phyloP scores from a whole-genome alignment of 2,797 vertebrate species.

The Molothrus aeneus region DNA sequence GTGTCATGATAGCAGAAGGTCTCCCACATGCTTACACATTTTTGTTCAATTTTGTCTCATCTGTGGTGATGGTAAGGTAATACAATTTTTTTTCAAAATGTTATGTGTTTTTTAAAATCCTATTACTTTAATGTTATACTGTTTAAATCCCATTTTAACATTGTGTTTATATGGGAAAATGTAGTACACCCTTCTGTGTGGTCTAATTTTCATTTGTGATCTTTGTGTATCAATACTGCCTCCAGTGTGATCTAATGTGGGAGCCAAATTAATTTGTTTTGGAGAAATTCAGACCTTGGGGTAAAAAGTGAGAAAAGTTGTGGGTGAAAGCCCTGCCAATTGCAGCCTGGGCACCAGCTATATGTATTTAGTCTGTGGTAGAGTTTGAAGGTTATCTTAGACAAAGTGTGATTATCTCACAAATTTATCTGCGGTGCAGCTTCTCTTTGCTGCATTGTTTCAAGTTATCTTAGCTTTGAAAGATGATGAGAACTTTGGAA shows the following conservation, averaged over 20 bases:
- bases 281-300: not conserved
- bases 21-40: not conserved
- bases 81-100: not conserved
- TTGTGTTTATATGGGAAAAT: not conserved
- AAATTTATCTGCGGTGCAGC: not conserved
- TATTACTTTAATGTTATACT: not conserved
- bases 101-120: not conserved
- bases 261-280: constrained; percentile 11
- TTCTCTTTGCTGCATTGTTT: constrained; percentile 24
- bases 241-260: not conserved
- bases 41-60: not conserved
- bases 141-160: not conserved
- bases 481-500: not conserved
- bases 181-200: not conserved
- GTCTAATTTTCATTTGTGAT: constrained; percentile 11
- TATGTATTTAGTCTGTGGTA: not conserved
- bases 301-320: not conserved
- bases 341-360: not conserved
- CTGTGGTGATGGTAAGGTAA: not conserved
- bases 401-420: not conserved
- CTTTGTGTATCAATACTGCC: not conserved
- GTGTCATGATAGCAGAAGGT: not conserved
- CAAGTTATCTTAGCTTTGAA: not conserved
- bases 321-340: not conserved
- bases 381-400: not conserved